Conservation (phyloP, 2,113 vertebrate genomes). For the Brachyhypopomus occidentalis region DNA sequence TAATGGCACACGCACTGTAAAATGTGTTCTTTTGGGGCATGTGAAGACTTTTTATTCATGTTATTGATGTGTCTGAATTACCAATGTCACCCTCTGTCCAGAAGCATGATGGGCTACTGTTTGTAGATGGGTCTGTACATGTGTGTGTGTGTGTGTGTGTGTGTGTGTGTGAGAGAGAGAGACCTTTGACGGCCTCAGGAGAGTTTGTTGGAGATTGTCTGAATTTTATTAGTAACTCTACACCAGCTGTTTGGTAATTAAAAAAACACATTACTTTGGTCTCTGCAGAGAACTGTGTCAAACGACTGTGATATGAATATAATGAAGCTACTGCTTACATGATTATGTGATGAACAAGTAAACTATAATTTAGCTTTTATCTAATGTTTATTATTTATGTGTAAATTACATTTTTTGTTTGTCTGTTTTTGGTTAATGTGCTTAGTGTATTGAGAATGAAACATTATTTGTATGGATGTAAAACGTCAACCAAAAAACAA, state of each 20-base stretch:
- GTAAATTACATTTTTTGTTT: neutral
- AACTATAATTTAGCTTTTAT: constrained; percentile 42
- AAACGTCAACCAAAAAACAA: neutral
- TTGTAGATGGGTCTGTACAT: neutral
- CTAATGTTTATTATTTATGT: constrained; percentile 12
- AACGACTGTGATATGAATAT: constrained; percentile 15
- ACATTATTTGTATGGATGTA: neutral
- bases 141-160: too few species aligned
- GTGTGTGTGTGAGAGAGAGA: neutral
- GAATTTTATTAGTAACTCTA: constrained; percentile 45
- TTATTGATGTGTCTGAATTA: constrained; percentile 2
- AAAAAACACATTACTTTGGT: constrained; percentile 47
- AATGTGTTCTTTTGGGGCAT: constrained; percentile 7
- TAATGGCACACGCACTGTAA: neutral
- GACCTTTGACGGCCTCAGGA: constrained; percentile 26
- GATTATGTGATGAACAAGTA: constrained; percentile 47
- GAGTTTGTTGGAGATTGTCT: constrained; percentile 29
- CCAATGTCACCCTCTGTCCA: constrained; percentile 1
- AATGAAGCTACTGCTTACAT: constrained; percentile 40
- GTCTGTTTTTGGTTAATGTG: neutral
- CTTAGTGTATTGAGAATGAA: too few species aligned
- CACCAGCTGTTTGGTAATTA: constrained; percentile 49
- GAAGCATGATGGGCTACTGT: neutral
- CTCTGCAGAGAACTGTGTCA: constrained; percentile 27
- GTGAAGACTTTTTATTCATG: neutral